Percentiles rank a stretch among this genome's conserved stretches.
phyloP scores from a whole-genome alignment of 2,797 vertebrate genomes.

The Acanthornis magna region DNA sequence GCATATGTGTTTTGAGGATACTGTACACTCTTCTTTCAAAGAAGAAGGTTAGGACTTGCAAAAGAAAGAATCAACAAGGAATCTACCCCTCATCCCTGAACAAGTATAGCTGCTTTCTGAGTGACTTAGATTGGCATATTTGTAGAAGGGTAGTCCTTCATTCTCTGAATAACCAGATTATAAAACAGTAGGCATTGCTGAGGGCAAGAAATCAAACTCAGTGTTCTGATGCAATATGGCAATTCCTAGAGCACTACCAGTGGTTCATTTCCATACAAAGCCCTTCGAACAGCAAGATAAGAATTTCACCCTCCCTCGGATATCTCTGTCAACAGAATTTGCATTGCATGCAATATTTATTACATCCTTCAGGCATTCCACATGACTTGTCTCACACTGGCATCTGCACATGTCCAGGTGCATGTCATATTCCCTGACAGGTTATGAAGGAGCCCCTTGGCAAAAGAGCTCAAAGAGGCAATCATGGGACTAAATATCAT shows the following conservation, averaged over 20 bases:
- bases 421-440: neutral
- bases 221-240: neutral
- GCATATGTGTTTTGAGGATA: neutral
- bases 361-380: neutral
- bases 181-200: neutral
- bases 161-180: neutral
- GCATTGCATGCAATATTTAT: slow-evolving; percentile 5
- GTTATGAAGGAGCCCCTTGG: neutral
- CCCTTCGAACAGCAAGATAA: neutral
- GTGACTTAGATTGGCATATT: neutral
- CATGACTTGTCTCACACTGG: neutral
- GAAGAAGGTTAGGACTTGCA: neutral
- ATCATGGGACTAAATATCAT: neutral
- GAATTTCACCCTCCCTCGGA: neutral
- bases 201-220: neutral
- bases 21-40: neutral
- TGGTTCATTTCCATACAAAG: slow-evolving; percentile 22
- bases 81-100: neutral
- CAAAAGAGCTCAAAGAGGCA: neutral
- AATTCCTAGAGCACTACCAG: neutral
- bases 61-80: neutral
- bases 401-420: neutral
- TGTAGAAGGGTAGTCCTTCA: neutral
- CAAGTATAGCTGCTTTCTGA: neutral
- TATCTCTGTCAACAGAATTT: slow-evolving; percentile 25